Conservation (phyloP, 2,113 vertebrate genomes). For the Oncorhynchus keta region DNA sequence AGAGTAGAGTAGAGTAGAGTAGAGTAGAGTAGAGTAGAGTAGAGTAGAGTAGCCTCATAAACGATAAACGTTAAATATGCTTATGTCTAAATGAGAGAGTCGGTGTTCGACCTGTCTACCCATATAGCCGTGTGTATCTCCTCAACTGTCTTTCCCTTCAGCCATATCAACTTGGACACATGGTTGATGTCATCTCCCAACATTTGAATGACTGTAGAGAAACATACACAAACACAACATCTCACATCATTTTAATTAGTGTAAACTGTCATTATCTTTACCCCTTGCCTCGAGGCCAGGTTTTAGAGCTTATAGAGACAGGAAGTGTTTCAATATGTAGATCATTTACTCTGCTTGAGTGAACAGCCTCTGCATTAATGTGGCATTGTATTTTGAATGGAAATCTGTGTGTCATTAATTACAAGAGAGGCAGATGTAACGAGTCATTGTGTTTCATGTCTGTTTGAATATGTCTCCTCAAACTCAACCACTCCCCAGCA, state of each 20-base stretch:
- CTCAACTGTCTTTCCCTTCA: constrained; percentile 45
- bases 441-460: constrained; percentile 63
- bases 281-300: constrained; percentile 28
- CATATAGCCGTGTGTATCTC: constrained; percentile 29
- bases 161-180: constrained; percentile 66
- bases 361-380: too few relatives aligned
- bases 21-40: too few relatives aligned
- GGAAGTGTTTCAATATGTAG: constrained; percentile 15
- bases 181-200: constrained; percentile 70
- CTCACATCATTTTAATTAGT: constrained; percentile 74
- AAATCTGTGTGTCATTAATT: constrained; percentile 14
- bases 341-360: constrained; percentile 25
- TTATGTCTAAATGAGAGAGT: too few relatives aligned
- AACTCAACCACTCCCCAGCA: constrained; percentile 52
- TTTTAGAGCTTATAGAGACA: constrained; percentile 60
- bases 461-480: constrained; percentile 63
- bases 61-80: too few relatives aligned
- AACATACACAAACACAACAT: constrained; percentile 32
- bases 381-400: too few relatives aligned
- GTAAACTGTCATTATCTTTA: constrained; percentile 55
- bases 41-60: too few relatives aligned
- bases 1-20: fast-evolving
- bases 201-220: constrained; percentile 66
- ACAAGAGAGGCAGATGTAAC: constrained; percentile 52
- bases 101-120: neutral